Conservation (phyloP, 2,113 vertebrate species). For the Tragelaphus strepsiceros region DNA sequence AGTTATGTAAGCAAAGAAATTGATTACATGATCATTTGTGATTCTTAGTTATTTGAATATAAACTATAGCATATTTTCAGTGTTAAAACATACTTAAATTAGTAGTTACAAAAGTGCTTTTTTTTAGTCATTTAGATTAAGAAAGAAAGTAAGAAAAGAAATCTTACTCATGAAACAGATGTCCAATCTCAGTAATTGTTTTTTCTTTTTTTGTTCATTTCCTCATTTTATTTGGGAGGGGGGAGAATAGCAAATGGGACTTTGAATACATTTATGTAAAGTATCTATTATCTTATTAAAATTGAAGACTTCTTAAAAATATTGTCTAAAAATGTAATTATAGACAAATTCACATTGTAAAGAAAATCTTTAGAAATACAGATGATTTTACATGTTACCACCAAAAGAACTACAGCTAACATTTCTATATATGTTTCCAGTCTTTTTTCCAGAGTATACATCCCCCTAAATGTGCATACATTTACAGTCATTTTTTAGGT, state of each 20-base stretch:
- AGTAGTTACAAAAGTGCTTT: not conserved
- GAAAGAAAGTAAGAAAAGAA: slow-evolving; percentile 15
- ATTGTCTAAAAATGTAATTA: not conserved
- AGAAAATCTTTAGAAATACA: not conserved
- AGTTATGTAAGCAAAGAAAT: slow-evolving; percentile 11
- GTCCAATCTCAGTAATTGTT: not conserved
- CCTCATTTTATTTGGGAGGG: not conserved
- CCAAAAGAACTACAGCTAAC: not conserved
- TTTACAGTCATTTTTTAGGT: not conserved
- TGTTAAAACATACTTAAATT: not conserved
- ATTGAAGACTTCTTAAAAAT: not conserved
- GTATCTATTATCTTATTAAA: not conserved
- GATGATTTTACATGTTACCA: not conserved
- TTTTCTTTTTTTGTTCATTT: not conserved
- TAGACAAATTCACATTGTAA: not conserved
- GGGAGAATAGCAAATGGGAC: not conserved
- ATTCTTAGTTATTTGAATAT: not conserved
- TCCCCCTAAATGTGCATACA: not conserved
- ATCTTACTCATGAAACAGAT: not conserved
- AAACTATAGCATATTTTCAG: not conserved
- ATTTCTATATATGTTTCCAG: not conserved
- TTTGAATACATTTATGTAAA: not conserved
- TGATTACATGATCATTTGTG: not conserved
- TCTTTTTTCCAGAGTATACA: not conserved
- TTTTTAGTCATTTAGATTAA: not conserved